A percentile compares a stretch with the other conserved stretches of the same genome.
These are phyloP conservation scores for Orchesellides sinensis DNA, from an alignment of 2,888 invertebrate species.

Conservation along the genomic window DNA sequence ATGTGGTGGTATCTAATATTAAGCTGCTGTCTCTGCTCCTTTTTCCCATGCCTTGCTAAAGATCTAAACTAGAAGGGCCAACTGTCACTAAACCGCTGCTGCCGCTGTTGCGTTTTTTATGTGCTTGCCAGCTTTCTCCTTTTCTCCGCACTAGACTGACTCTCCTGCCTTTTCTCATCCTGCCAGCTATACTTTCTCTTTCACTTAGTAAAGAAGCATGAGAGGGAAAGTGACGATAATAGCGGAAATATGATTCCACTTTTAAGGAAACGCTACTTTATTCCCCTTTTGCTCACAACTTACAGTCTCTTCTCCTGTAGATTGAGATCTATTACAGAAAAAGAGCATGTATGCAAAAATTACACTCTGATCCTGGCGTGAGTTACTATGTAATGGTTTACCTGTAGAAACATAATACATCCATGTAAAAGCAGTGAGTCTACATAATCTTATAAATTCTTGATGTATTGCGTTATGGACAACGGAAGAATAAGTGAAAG, in stretches of 20 bases:
- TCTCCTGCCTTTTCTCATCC: conserved; percentile 2
- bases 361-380: too few species aligned
- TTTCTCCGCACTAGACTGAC: background rate
- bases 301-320: background rate
- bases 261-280: conserved; percentile 28
- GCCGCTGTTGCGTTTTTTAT: conserved; percentile 11
- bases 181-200: conserved; percentile 2
- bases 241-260: conserved; percentile 56
- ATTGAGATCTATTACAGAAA: background rate
- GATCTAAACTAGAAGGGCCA: conserved; percentile 34
- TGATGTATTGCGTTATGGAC: too few species aligned
- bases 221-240: conserved; percentile 20
- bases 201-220: background rate
- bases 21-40: conserved; percentile 51
- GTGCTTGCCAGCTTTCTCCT: background rate
- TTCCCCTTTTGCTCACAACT: conserved; percentile 8
- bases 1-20: conserved; percentile 35
- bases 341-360: too few species aligned
- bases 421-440: too few species aligned
- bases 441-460: too few species aligned
- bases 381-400: too few species aligned
- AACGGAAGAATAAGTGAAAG: too few species aligned
- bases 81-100: conserved; percentile 58
- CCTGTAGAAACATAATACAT: too few species aligned
- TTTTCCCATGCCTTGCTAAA: background rate